Conservation (phyloP, 2,797 vertebrate species). For the Gymnoscopelus microlampas region DNA sequence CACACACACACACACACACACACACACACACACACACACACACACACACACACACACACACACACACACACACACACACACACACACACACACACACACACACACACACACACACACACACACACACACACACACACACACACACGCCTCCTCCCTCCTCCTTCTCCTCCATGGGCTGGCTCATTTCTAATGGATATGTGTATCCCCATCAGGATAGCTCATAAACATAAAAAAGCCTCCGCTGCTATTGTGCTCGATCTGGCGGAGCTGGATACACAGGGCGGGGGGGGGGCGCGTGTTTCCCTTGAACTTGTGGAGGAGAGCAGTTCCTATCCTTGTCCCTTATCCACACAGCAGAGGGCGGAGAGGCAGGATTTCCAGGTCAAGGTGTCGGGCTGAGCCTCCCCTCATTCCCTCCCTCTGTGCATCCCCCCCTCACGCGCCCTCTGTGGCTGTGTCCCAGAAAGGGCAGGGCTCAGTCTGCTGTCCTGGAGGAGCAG, state of each 20-base stretch:
- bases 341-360: conserved; percentile 45
- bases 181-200: conserved; percentile 70
- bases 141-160: not conserved
- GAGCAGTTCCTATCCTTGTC: conserved; percentile 57
- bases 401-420: not conserved
- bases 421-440: conserved; percentile 47
- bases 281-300: conserved; percentile 51
- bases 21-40: not conserved
- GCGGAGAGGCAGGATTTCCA: conserved; percentile 76
- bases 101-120: not conserved
- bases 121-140: not conserved
- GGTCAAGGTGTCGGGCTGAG: conserved; percentile 60
- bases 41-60: not conserved
- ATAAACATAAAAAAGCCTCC: conserved; percentile 68
- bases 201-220: conserved; percentile 65
- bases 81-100: not conserved
- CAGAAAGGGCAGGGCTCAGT: conserved; percentile 12
- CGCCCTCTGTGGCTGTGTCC: conserved; percentile 38
- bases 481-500: not conserved
- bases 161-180: conserved; percentile 46
- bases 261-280: conserved; percentile 47
- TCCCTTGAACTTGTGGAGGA: conserved; percentile 61
- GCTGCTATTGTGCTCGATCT: conserved; percentile 52
- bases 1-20: not conserved
- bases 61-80: not conserved